These are phyloP conservation scores for Cyanoliseus patagonus DNA, from an alignment of 2,113 vertebrate genomes.

Conservation along the genomic window DNA sequence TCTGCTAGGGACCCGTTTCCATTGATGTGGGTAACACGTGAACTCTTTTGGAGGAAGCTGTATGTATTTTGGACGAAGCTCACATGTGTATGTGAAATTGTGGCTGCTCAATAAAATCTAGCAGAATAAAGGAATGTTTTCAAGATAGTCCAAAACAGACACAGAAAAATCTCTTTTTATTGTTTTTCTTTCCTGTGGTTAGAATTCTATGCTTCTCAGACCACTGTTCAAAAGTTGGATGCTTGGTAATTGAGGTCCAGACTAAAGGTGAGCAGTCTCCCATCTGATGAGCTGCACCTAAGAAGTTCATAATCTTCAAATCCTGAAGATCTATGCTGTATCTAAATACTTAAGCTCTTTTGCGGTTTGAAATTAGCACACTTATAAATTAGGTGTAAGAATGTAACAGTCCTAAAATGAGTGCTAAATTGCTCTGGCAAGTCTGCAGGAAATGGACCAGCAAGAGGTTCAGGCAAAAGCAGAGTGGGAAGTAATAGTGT, in stretches of 20 bases:
- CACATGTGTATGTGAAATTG: background rate
- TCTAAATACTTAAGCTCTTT: background rate
- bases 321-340: background rate
- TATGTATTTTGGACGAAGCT: background rate
- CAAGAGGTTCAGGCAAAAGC: background rate
- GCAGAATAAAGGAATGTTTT: background rate
- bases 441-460: background rate
- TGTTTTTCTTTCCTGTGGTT: background rate
- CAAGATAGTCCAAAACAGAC: background rate
- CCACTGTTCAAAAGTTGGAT: background rate
- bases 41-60: background rate
- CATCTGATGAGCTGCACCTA: background rate
- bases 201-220: background rate
- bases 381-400: background rate
- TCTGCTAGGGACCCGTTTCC: background rate
- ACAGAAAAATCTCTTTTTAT: background rate
- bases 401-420: background rate
- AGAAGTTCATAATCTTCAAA: background rate
- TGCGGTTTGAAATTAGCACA: background rate
- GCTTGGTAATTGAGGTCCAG: background rate
- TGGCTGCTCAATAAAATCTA: background rate
- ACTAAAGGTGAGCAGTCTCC: background rate
- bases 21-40: background rate
- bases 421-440: background rate
- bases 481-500: background rate